These are phyloP conservation scores for Taenioides sp. DNA, from an alignment of 2,797 vertebrate genomes.

Conservation along the genomic window DNA sequence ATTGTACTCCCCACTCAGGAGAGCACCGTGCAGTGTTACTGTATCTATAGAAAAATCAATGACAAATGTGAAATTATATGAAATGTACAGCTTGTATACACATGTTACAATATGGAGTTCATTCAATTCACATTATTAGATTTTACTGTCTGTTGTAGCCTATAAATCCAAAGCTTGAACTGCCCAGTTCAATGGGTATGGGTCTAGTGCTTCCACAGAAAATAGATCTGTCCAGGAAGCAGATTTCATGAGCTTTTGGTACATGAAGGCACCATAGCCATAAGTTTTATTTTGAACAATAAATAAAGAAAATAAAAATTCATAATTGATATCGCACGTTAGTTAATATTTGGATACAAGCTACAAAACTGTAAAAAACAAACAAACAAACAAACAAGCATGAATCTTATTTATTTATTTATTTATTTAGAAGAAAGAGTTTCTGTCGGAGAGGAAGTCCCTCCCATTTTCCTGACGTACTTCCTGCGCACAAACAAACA, in stretches of 20 bases:
- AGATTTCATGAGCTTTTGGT: no score
- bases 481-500: conserved; percentile 65
- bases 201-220: background rate
- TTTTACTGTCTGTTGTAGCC: background rate
- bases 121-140: background rate
- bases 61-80: background rate
- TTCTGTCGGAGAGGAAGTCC: conserved; percentile 31
- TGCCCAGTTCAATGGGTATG: no score
- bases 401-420: no score
- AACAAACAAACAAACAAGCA: no score
- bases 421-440: background rate
- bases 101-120: background rate
- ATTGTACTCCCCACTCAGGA: conserved; percentile 12
- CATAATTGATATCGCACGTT: background rate
- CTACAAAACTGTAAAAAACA: background rate
- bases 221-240: background rate
- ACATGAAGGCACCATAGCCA: background rate
- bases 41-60: background rate
- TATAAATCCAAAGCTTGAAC: background rate
- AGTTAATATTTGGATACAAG: background rate
- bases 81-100: background rate
- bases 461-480: conserved; percentile 35
- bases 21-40: background rate
- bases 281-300: background rate
- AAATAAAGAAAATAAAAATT: background rate